These are phyloP conservation scores for Meiosimyza decipiens DNA, from an alignment of 2,888 invertebrate genomes.

Conservation along the genomic window DNA sequence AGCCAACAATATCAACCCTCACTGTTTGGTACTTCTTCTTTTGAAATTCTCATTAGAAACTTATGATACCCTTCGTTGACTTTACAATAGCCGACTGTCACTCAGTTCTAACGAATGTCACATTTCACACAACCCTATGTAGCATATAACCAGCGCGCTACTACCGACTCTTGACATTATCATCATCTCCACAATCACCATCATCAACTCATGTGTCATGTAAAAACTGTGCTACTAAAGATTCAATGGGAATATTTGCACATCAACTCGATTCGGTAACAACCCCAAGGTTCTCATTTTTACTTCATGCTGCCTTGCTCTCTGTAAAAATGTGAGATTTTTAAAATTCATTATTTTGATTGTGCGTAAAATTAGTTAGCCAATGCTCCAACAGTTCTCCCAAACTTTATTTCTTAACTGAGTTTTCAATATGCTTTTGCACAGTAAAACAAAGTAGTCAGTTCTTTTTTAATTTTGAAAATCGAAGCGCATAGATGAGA, in stretches of 20 bases:
- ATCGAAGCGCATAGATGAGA: too few species aligned
- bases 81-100: slow-evolving; percentile 27
- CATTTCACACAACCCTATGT: slow-evolving; percentile 3
- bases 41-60: slow-evolving; percentile 32
- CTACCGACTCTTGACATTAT: not conserved
- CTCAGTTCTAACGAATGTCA: not conserved
- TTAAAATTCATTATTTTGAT: slow-evolving; percentile 54
- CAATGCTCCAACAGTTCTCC: too few species aligned
- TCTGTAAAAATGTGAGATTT: slow-evolving; percentile 5
- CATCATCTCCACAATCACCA: not conserved
- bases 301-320: slow-evolving; percentile 27
- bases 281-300: not conserved
- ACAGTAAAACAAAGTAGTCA: too few species aligned
- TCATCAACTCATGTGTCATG: not conserved
- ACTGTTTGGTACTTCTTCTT: not conserved
- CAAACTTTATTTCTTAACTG: too few species aligned
- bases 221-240: too few species aligned
- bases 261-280: too few species aligned
- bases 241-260: too few species aligned
- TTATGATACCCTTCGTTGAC: slow-evolving; percentile 35
- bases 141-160: not conserved
- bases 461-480: too few species aligned
- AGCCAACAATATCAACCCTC: not conserved
- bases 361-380: slow-evolving; percentile 52
- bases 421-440: not conserved